A percentile compares a stretch with the other conserved stretches of the same genome.
Evolutionary conservation across 2,888 invertebrate species (phyloP).

Genomic region (Pharmacophagus antenor): DNA sequence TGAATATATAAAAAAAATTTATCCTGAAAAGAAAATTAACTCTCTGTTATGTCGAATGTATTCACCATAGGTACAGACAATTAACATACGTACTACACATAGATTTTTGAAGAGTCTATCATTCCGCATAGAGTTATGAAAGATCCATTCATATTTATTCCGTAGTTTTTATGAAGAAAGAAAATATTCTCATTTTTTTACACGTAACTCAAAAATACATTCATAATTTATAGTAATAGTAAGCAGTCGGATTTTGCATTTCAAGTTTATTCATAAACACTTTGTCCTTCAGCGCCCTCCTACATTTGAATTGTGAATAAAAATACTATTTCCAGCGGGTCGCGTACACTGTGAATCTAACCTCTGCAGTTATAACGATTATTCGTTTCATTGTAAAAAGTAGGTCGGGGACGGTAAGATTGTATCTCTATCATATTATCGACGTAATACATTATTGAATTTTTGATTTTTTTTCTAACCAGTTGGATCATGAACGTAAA

Average conservation of each 20-base stretch:
- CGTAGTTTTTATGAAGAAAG: no score
- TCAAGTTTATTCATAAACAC: background rate
- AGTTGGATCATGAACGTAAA: no score
- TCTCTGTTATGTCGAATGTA: no score
- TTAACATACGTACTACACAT: no score
- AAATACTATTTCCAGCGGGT: conserved; percentile 3
- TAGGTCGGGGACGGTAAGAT: conserved; percentile 23
- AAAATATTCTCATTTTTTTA: no score
- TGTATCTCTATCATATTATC: conserved; percentile 15
- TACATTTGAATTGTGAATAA: conserved; percentile 12
- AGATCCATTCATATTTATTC: no score
- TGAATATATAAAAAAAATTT: no score
- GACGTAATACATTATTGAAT: conserved; percentile 4
- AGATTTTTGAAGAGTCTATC: no score
- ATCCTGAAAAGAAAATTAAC: no score
- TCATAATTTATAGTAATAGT: background rate
- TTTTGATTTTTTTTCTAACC: background rate
- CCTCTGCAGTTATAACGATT: conserved; percentile 14
- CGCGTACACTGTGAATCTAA: conserved; percentile 17
- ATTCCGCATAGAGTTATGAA: no score
- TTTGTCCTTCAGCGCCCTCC: background rate
- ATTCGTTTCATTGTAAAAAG: conserved; percentile 26
- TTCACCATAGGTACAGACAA: no score
- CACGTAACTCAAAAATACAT: no score
- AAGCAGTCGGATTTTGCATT: background rate